Conservation (phyloP, 2,888 invertebrate species). For the Gastracanthus pulcherrimus region DNA sequence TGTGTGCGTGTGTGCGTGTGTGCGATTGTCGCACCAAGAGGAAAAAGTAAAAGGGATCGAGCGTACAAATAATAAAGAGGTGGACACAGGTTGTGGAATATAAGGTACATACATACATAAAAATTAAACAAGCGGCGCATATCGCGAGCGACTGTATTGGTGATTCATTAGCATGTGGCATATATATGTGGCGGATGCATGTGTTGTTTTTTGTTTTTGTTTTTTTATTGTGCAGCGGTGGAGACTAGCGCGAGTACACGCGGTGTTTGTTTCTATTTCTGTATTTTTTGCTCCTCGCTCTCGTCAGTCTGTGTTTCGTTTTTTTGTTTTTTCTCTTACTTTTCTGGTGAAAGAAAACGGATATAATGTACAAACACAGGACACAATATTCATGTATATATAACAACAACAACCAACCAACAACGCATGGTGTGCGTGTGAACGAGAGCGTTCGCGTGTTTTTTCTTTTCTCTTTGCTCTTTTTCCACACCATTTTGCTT, state of each 20-base stretch:
- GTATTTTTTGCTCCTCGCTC: neutral
- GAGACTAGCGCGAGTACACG: neutral
- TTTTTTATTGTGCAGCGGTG: too few species aligned
- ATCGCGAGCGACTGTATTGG: neutral
- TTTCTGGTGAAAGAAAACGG: neutral
- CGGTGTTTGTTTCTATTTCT: neutral
- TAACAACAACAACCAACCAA: too few species aligned
- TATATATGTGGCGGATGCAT: neutral
- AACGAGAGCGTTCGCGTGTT: neutral
- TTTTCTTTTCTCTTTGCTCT: neutral
- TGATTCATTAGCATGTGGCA: slow-evolving; percentile 21
- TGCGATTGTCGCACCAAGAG: too few species aligned
- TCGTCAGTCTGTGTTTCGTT: neutral
- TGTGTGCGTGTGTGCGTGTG: neutral
- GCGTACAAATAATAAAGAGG: neutral
- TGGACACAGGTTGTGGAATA: neutral
- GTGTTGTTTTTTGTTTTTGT: too few species aligned
- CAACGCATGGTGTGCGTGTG: too few species aligned
- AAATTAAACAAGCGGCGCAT: slow-evolving; percentile 12
- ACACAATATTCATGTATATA: neutral
- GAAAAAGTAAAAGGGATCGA: neutral
- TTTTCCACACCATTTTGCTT: too few species aligned
- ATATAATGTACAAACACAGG: neutral
- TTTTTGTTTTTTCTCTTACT: neutral
- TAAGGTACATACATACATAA: neutral